phyloP scores from a whole-genome alignment of 2,797 vertebrate species.

The Pteropus rufus region DNA sequence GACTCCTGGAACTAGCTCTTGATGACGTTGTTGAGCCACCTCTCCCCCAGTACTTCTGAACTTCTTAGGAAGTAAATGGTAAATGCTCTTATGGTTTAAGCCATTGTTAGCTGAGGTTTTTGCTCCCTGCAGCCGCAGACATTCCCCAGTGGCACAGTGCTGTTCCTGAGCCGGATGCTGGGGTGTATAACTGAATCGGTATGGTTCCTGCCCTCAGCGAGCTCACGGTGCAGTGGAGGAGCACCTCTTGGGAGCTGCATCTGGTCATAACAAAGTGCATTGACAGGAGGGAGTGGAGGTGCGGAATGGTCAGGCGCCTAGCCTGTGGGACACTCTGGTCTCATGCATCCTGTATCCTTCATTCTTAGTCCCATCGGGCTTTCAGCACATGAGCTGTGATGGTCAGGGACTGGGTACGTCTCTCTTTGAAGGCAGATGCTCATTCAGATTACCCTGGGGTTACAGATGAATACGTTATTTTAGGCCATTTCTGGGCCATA shows the following conservation, averaged over 20 bases:
- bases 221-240: neutral
- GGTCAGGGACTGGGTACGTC: neutral
- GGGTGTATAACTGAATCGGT: neutral
- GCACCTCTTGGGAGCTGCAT: neutral
- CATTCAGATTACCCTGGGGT: neutral
- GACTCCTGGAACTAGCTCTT: neutral
- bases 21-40: neutral
- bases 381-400: neutral
- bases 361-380: neutral
- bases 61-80: neutral
- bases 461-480: constrained; percentile 67
- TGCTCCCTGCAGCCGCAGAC: neutral
- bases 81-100: neutral
- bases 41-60: neutral
- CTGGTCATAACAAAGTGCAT: neutral
- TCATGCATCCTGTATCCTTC: neutral
- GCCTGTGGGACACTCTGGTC: neutral
- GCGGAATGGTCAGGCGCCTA: neutral
- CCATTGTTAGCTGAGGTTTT: neutral
- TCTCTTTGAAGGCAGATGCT: neutral
- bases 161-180: neutral
- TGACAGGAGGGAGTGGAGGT: neutral
- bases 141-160: neutral
- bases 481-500: constrained; percentile 58
- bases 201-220: neutral